Percentiles rank a stretch among this genome's conserved stretches.
phyloP scores from a whole-genome alignment of 2,113 vertebrate species.

The Oncorhynchus masou region DNA sequence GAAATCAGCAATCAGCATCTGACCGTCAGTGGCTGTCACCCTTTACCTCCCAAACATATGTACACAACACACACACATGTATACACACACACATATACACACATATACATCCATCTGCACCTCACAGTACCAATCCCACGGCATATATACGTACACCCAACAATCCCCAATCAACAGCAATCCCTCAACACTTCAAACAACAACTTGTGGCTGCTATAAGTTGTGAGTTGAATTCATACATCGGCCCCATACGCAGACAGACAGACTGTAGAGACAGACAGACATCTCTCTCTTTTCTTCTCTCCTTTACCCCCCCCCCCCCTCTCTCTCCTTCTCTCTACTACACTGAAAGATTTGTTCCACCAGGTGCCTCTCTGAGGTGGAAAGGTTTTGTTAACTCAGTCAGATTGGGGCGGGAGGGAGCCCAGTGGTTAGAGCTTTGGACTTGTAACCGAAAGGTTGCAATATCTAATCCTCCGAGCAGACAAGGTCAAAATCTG shows the following conservation, averaged over 20 bases:
- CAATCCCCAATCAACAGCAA: constrained; percentile 30
- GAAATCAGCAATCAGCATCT: constrained; percentile 43
- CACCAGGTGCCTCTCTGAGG: constrained; percentile 69
- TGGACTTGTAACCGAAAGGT: no score
- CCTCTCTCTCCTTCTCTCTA: no score
- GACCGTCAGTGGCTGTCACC: constrained; percentile 31
- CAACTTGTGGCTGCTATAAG: no score
- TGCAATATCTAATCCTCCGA: no score
- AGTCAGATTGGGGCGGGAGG: constrained; percentile 44
- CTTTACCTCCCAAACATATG: constrained; percentile 5
- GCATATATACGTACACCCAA: constrained; percentile 3
- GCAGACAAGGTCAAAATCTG: no score
- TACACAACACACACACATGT: constrained; percentile 1
- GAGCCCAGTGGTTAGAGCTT: no score
- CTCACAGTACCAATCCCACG: background rate
- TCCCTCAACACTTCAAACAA: background rate
- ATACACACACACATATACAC: no score
- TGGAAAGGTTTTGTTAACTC: constrained; percentile 59
- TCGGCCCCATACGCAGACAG: background rate
- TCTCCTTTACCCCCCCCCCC: no score
- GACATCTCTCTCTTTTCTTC: background rate
- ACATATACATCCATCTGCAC: background rate
- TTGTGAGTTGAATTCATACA: background rate
- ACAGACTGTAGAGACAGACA: background rate
- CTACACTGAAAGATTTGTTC: background rate